These are phyloP conservation scores for Rhopalosiphum nymphaeae DNA, from an alignment of 2,888 invertebrate genomes.

Conservation along the genomic window DNA sequence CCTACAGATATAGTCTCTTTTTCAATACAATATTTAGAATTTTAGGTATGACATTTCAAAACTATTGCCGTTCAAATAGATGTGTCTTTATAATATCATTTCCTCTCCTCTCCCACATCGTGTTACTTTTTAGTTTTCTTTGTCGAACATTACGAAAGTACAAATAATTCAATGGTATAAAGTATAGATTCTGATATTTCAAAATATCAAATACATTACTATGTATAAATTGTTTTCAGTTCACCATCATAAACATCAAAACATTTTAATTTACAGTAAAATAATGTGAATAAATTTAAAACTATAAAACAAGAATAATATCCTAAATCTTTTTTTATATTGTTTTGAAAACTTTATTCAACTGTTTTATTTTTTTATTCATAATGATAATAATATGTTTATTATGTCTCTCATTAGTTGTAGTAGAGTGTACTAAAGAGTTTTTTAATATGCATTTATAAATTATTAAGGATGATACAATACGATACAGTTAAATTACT, in stretches of 20 bases:
- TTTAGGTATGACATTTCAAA: conserved; percentile 21
- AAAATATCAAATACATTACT: neutral
- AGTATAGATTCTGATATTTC: neutral
- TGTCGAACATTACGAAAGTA: neutral
- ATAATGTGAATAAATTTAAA: neutral
- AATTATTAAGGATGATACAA: neutral
- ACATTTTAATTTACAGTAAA: neutral
- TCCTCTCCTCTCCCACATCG: too few species aligned
- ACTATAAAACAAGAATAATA: neutral
- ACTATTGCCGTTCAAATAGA: conserved; percentile 31
- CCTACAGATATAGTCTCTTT: conserved; percentile 38
- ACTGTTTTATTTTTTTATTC: neutral
- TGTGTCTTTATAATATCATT: conserved; percentile 25
- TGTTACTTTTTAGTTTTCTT: conserved; percentile 4
- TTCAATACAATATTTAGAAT: conserved; percentile 26
- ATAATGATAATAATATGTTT: too few species aligned
- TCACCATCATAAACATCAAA: neutral
- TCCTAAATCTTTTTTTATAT: neutral
- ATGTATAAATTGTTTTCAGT: neutral
- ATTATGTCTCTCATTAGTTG: neutral
- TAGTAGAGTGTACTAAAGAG: neutral
- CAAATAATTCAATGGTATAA: neutral
- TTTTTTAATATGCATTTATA: neutral
- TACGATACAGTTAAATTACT: neutral
- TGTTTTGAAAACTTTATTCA: neutral